phyloP scores from a whole-genome alignment of 2,888 invertebrate genomes.

The Linyphia triangularis region DNA sequence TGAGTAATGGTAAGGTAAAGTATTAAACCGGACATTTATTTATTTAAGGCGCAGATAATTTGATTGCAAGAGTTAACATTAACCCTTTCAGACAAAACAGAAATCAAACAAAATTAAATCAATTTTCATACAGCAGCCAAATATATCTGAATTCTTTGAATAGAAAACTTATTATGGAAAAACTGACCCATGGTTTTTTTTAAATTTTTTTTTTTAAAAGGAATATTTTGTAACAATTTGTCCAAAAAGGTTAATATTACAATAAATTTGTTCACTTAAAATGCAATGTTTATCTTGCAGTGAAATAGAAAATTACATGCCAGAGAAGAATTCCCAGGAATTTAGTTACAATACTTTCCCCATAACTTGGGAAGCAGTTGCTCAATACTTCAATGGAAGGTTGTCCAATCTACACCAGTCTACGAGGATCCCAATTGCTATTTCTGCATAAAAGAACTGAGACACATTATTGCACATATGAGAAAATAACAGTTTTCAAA shows the following conservation, averaged over 20 bases:
- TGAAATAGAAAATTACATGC: conserved; percentile 53
- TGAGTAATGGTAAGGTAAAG: too few species aligned
- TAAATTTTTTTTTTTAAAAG: neutral
- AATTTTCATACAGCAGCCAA: neutral
- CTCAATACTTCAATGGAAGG: conserved; percentile 38
- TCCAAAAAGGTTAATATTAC: neutral
- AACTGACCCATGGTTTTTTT: too few species aligned
- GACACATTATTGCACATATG: conserved; percentile 70
- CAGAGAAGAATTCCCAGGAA: conserved; percentile 42
- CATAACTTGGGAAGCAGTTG: conserved; percentile 17
- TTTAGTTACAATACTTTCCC: conserved; percentile 59
- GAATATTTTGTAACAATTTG: neutral
- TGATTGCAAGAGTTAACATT: too few species aligned
- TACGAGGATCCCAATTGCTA: conserved; percentile 42
- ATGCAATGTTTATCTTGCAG: conserved; percentile 36
- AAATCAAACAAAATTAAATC: too few species aligned
- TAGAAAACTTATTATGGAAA: too few species aligned
- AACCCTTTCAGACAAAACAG: too few species aligned
- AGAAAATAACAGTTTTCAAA: neutral
- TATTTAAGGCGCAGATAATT: too few species aligned
- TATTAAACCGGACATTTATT: too few species aligned
- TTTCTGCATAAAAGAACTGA: conserved; percentile 67
- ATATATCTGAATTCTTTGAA: too few species aligned
- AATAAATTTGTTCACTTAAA: neutral
- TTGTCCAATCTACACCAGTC: conserved; percentile 44